Base-by-base conservation (phyloP, 2,113 vertebrate species). In the Gadus chalcogrammus region DNA sequence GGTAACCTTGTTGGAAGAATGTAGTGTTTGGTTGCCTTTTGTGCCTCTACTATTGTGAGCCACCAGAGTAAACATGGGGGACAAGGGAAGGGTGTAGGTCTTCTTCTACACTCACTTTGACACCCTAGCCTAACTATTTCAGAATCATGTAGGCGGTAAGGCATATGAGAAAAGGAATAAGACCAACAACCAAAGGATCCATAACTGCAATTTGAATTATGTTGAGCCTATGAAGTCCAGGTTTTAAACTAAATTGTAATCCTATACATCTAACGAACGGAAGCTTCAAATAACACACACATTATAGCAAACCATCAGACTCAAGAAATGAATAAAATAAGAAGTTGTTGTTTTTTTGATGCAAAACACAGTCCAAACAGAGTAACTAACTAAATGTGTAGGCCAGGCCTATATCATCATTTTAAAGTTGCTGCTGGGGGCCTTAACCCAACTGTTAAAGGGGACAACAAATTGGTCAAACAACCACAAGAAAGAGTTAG, bases 401-500 rank as follows among this genome's bases (percentile, higher is more conserved):
- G 48, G 4, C 31, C 31, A 77, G 48, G 4, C 31, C 31, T 35
- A 72, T 58, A 82, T 79, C 73, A 85, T 75, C 67, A 73, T 64
- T 62, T 68, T 8, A 9, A 56, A 79, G n/a, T 27, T 12, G 62
- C 64, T 48, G 71, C 72, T 61, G 65, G 71, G 76, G 42, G 61
- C 61, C 53, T 18, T 60, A 65, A 56, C 42, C 42, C 67, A 79
- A 62, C 60, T 79, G 63, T 66, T 69, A n/a, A 67, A 24, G 20
- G n/a, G 61, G 56, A 61, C 72, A 80, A 84, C 80, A 85, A 84
- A 85, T 75, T 70, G 73, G 74, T 61, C 56, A 82, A 56, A 64
- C 31, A 68, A 84, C 82, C 86, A 84, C 84, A 86, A 68, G 68
- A 84, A 82, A 81, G 63, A 59, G 27, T 9, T n/a, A 55, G 31